Evolutionary conservation across 2,113 vertebrate genomes (phyloP).

Genomic region (Sapajus apella): DNA sequence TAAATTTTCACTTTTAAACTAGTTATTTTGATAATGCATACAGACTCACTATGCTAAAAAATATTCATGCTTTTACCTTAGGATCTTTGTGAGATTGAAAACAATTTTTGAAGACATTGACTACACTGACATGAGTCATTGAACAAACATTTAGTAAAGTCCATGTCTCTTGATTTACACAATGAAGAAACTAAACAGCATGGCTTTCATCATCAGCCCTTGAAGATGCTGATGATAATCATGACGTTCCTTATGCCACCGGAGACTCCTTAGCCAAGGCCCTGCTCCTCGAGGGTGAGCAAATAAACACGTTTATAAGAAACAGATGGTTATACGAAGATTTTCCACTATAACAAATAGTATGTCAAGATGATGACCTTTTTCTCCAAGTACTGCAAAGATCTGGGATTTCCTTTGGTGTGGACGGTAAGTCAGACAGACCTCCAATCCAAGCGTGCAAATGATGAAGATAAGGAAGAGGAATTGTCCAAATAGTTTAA

Average conservation of each 20-base stretch:
- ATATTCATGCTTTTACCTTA: neutral
- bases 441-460: neutral
- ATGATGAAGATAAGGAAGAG: neutral
- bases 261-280: neutral
- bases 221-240: conserved; percentile 52
- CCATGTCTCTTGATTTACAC: conserved; percentile 38
- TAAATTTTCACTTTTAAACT: conserved; percentile 24
- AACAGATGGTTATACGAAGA: conserved; percentile 71
- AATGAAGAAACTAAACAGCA: conserved; percentile 50
- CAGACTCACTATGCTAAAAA: neutral
- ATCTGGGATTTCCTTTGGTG: neutral
- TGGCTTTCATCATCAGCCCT: conserved; percentile 39
- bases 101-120: neutral
- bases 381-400: neutral
- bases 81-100: neutral
- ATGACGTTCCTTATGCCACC: neutral
- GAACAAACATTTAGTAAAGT: conserved; percentile 47
- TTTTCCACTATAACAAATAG: conserved; percentile 77
- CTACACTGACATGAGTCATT: neutral
- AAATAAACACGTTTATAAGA: conserved; percentile 76
- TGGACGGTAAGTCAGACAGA: neutral
- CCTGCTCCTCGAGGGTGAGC: conserved; percentile 42
- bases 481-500: neutral
- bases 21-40: conserved; percentile 23
- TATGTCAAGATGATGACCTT: conserved; percentile 70